These are phyloP conservation scores for Psettodes erumei DNA, from an alignment of 2,113 vertebrate genomes.

Conservation along the genomic window DNA sequence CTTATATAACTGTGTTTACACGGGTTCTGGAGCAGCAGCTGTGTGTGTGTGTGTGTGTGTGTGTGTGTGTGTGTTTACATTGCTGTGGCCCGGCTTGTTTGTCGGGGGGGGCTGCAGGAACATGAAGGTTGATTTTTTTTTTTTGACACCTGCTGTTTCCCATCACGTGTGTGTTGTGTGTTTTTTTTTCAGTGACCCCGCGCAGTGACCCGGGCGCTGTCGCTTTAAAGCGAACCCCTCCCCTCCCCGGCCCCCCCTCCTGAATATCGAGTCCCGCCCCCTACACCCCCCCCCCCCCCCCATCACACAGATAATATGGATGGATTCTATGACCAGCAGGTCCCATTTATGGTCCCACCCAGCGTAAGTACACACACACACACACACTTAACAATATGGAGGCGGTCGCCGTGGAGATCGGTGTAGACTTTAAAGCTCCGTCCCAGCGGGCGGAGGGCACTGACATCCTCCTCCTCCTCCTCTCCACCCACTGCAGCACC, in stretches of 20 bases:
- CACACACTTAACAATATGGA: background rate
- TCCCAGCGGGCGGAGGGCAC: too few species aligned
- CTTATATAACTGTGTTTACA: slow-evolving; percentile 72
- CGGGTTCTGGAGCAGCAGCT: slow-evolving; percentile 40
- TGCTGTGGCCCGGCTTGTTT: background rate
- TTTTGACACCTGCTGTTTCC: background rate
- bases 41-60: slow-evolving; percentile 58
- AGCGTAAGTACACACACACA: slow-evolving; percentile 86
- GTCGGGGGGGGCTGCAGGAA: too few species aligned
- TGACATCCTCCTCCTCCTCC: background rate
- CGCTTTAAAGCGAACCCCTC: slow-evolving; percentile 71
- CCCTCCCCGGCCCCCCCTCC: slow-evolving; percentile 52
- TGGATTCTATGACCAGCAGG: slow-evolving; percentile 97
- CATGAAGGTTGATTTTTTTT: too few species aligned
- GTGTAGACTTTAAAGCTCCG: too few species aligned
- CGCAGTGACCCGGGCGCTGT: slow-evolving; percentile 35
- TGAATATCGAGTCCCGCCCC: too few species aligned
- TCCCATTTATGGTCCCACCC: slow-evolving; percentile 92
- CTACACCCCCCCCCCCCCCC: slow-evolving; percentile 46
- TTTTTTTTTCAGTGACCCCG: slow-evolving; percentile 59
- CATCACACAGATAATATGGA: slow-evolving; percentile 87
- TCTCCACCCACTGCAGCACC: slow-evolving; percentile 68
- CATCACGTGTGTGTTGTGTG: slow-evolving; percentile 26
- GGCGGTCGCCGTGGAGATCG: too few species aligned
- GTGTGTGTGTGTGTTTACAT: slow-evolving; percentile 55